Evolutionary conservation across 2,797 vertebrate species (phyloP), one percentile per base, ranked within the genome.

Genomic region (Urophycis tenuis): DNA sequence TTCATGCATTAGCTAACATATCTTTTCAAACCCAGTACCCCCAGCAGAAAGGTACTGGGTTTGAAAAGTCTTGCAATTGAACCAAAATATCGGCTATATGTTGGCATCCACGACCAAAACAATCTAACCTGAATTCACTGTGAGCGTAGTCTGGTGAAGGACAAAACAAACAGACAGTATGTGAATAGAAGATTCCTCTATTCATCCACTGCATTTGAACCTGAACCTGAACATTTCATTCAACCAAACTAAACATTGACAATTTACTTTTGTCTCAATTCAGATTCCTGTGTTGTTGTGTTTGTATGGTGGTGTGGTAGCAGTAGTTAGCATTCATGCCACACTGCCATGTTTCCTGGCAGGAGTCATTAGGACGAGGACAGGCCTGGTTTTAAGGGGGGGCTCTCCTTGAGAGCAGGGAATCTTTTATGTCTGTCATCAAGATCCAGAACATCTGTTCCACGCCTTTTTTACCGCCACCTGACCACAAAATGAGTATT

Each of bases 401-500:
- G 84, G 79, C 29, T 82, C 87, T 89, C 80, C 84, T 88, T 82
- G 84, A 89, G 83, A 67, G 60, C 60, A 0, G 29, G 77, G 79
- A 84, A 84, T 90, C 85, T 86, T 90, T 90, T 85, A 86, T 87
- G 85, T 78, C 82, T 74, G 71, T 79, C 82, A 85, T 91, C 83
- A 89, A 89, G 86, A 85, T 80, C 79, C 73, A 81, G 25, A 90
- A 91, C 88, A 90, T 91, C 88, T 92, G 89, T 84, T 89, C 83
- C 64, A 78, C 89, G 86, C 85, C 81, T 89, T 89, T 87, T 87
- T 87, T 87, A 85, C 82, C 80, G 82, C 86, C 85, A 89, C 83
- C 84, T 87, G 89, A 90, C 85, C 91, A 90, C 89, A 91, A 89
- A 89, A 89, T 90, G 81, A 88, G 84, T 85, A 81, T 85, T 83